Conservation (phyloP, 2,113 vertebrate genomes). For the Anoplopoma fimbria region DNA sequence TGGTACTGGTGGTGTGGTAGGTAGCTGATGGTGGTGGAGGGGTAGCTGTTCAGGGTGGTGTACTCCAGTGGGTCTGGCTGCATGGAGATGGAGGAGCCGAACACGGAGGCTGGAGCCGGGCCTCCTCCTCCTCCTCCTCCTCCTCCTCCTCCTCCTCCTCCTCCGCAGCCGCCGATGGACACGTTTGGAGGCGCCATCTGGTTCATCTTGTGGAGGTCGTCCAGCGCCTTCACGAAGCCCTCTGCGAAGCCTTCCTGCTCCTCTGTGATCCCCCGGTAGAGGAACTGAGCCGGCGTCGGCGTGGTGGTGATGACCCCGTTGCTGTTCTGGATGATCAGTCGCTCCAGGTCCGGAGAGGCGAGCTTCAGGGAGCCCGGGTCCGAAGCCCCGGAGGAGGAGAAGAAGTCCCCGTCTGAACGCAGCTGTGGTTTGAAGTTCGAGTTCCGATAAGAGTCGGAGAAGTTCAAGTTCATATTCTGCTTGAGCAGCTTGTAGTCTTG, state of each 20-base stretch:
- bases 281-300: constrained; percentile 85
- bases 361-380: constrained; percentile 90
- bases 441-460: constrained; percentile 88
- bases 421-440: constrained; percentile 86
- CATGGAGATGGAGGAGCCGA: constrained; percentile 79
- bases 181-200: constrained; percentile 93
- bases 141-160: too few species aligned
- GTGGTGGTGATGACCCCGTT: constrained; percentile 92
- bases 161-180: constrained; percentile 88
- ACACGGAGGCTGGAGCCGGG: constrained; percentile 82
- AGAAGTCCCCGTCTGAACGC: constrained; percentile 84
- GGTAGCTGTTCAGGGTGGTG: constrained; percentile 88
- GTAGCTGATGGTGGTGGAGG: constrained; percentile 85
- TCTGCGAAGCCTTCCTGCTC: constrained; percentile 93
- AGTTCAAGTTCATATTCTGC: constrained; percentile 90
- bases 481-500: constrained; percentile 91
- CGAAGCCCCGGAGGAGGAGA: constrained; percentile 67
- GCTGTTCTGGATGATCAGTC: constrained; percentile 92
- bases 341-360: constrained; percentile 91
- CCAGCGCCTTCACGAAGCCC: constrained; percentile 92
- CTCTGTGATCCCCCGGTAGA: constrained; percentile 87
- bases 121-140: too few species aligned
- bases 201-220: constrained; percentile 96
- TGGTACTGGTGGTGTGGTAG: constrained; percentile 87
- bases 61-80: constrained; percentile 88